phyloP scores from a whole-genome alignment of 2,113 vertebrate species.

The Holacanthus passer region DNA sequence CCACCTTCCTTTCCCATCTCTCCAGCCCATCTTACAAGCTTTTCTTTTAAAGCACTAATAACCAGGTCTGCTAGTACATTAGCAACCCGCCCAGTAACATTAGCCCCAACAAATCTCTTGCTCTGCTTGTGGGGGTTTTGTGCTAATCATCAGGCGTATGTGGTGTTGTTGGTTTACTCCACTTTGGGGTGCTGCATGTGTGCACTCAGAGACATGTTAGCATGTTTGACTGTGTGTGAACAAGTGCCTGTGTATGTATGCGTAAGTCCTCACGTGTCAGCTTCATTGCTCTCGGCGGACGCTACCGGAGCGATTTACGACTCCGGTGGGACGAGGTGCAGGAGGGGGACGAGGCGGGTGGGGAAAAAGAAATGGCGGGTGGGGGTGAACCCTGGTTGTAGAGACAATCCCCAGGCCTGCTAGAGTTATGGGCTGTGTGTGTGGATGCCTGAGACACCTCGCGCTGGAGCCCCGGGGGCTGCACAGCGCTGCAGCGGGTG shows the following conservation, averaged over 20 bases:
- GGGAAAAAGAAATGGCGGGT: neutral
- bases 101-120: conserved; percentile 45
- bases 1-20: conserved; percentile 34
- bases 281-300: conserved; percentile 52
- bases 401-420: conserved; percentile 51
- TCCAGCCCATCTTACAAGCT: conserved; percentile 39
- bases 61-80: conserved; percentile 54
- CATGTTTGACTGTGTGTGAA: conserved; percentile 42
- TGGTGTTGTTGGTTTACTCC: conserved; percentile 16
- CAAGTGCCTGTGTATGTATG: conserved; percentile 11
- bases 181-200: neutral
- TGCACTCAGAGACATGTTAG: neutral
- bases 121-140: conserved; percentile 35
- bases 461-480: conserved; percentile 35
- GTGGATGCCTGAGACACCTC: conserved; percentile 41
- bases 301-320: conserved; percentile 51
- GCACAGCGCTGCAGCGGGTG: conserved; percentile 56
- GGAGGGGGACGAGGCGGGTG: neutral
- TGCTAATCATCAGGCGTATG: conserved; percentile 22
- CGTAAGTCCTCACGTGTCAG: conserved; percentile 32
- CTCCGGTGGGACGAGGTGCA: conserved; percentile 44
- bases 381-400: neutral
- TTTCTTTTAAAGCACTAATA: conserved; percentile 70
- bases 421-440: conserved; percentile 64
- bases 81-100: conserved; percentile 45